Percentiles rank a stretch among this genome's conserved stretches.
These are phyloP conservation scores for Strigamia crassipes DNA, from an alignment of 2,888 invertebrate genomes.

Conservation along the genomic window DNA sequence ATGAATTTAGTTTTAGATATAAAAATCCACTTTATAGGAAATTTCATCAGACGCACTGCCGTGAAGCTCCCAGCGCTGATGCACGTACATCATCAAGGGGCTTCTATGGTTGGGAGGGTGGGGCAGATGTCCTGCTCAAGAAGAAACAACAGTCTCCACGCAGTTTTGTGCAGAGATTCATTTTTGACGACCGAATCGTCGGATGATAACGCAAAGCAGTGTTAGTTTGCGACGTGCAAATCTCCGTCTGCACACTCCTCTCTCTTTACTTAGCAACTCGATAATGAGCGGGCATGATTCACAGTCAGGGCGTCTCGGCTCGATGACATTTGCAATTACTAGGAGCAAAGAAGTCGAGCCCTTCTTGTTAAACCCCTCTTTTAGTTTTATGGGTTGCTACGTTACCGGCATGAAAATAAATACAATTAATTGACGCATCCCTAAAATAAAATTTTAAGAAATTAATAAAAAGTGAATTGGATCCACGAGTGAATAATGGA, in stretches of 20 bases:
- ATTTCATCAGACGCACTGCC: too few relatives aligned
- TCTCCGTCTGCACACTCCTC: neutral
- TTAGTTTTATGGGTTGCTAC: neutral
- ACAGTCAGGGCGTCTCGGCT: conserved; percentile 8
- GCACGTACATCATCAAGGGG: neutral
- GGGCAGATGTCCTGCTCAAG: too few relatives aligned
- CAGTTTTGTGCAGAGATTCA: neutral
- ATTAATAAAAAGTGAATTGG: too few relatives aligned
- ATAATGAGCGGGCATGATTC: conserved; percentile 32
- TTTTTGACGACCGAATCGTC: neutral
- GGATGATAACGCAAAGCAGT: neutral
- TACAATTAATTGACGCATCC: neutral
- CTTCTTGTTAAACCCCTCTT: neutral
- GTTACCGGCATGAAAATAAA: neutral
- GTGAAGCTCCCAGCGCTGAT: too few relatives aligned
- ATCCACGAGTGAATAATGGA: too few relatives aligned
- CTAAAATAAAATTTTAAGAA: too few relatives aligned
- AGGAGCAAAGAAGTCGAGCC: conserved; percentile 4
- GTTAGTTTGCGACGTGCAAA: neutral
- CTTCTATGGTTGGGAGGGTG: neutral
- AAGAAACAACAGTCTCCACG: too few relatives aligned
- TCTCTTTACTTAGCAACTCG: conserved; percentile 13
- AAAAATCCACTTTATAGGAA: too few relatives aligned
- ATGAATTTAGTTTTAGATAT: too few relatives aligned
- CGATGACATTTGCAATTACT: conserved; percentile 36